These are phyloP conservation scores for Pilophorus perplexus DNA, from an alignment of 2,888 invertebrate genomes.

Conservation along the genomic window DNA sequence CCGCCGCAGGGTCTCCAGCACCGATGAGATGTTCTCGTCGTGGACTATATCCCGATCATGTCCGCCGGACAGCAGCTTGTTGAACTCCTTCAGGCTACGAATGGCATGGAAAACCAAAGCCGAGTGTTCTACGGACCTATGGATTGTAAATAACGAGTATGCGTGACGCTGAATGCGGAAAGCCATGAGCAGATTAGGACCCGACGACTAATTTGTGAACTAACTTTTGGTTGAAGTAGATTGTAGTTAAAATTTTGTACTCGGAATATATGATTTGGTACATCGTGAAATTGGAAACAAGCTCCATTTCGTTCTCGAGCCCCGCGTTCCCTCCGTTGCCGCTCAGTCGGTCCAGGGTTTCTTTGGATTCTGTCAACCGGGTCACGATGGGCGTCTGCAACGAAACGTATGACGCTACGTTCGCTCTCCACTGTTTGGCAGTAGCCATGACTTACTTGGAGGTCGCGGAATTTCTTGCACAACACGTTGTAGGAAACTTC, in stretches of 20 bases:
- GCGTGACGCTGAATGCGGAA: no score
- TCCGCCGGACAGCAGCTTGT: conserved; percentile 36
- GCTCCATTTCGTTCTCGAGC: conserved; percentile 42
- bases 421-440: no score
- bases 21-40: conserved; percentile 41
- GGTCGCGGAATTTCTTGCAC: conserved; percentile 22
- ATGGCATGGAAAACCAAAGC: conserved; percentile 42
- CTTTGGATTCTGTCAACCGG: conserved; percentile 21
- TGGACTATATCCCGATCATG: conserved; percentile 38
- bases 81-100: conserved; percentile 43
- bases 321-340: conserved; percentile 8
- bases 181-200: no score
- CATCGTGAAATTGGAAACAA: conserved; percentile 44
- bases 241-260: conserved; percentile 42
- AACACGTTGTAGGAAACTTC: conserved; percentile 43
- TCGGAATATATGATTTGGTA: conserved; percentile 44
- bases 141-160: no score
- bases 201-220: no score
- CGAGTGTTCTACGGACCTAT: conserved; percentile 39
- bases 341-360: conserved; percentile 10
- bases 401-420: no score
- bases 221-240: conserved; percentile 40
- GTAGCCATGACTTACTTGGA: no score
- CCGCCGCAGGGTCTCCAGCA: conserved; percentile 39
- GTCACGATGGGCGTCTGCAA: conserved; percentile 28